These are phyloP conservation scores for Neogale vison DNA, from an alignment of 2,113 vertebrate species.

Conservation along the genomic window DNA sequence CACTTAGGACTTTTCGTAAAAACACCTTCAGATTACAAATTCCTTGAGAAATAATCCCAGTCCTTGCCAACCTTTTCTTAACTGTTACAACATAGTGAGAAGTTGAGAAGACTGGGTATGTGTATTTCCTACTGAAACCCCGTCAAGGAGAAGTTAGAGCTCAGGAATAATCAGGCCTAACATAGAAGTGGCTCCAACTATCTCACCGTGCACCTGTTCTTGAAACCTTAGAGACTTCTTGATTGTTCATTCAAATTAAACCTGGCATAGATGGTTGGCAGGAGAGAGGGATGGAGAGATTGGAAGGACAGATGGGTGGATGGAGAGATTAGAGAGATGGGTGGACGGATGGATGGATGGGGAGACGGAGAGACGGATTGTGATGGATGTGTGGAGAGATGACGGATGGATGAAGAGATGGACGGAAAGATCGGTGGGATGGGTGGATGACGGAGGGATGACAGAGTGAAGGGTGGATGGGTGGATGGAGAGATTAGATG, in stretches of 20 bases:
- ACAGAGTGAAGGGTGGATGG: too few species aligned
- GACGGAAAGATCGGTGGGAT: too few species aligned
- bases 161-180: neutral
- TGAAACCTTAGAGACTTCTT: neutral
- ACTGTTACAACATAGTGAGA: neutral
- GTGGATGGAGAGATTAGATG: too few species aligned
- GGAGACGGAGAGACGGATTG: too few species aligned
- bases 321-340: too few species aligned
- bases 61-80: neutral
- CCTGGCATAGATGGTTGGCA: neutral
- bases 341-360: too few species aligned
- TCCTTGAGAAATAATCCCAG: neutral
- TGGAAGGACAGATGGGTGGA: neutral
- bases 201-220: neutral
- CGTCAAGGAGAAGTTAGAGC: neutral
- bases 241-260: neutral
- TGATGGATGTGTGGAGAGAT: too few species aligned
- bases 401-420: too few species aligned
- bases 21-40: neutral
- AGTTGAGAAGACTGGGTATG: neutral
- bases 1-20: rapidly evolving
- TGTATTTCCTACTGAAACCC: neutral
- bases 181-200: neutral
- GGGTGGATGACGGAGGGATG: too few species aligned
- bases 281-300: neutral